Base-by-base conservation (phyloP, 1,140 invertebrate genomes). In the Hypsibius dujardini region DNA sequence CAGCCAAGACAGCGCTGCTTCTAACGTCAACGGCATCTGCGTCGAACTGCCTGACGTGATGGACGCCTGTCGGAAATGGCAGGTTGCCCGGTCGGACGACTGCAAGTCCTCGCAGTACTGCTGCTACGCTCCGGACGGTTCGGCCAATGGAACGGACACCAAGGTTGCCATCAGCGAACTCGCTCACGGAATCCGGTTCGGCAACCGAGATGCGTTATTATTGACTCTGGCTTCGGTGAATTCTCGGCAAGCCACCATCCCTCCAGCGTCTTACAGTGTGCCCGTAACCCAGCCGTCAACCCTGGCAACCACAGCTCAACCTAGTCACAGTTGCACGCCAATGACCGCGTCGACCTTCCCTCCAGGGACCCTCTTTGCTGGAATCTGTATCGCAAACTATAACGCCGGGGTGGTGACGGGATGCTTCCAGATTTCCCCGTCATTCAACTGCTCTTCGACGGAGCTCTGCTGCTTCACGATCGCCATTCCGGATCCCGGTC, bases 391-490 rank as follows among this genome's bases (percentile, higher is more conserved):
- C 50, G n/a, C n/a, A 56, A 12, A 12, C 7, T 56, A n/a, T 56
- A 7, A 56, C 50, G 7, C n/a, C 50, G 7, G 50, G 7, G n/a
- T 7, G 50, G 7, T 12, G 7, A 12, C 50, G 7, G 50, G 7
- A 56, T 7, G 50, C 50, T 12, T 67, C 42, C 62, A 67, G 42
- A 42, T 67, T 3, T 67, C 62, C 12, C 62, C 62, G 12, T 67
- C 62, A 7, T 42, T 67, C 12, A 67, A 42, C 42, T 67, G 62
- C 42, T 67, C 12, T 67, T 12, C 12, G 42, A 15, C 62, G 3
- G 62, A 67, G 45, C 62, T 67, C 12, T 67, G 62, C 62, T 67
- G 62, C 45, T 67, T 67, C 45, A 67, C 62, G 7, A 42, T 3
- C 12, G 12, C 62, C 12, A 12, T 42, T 12, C 12, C 7, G 42